phyloP scores from a whole-genome alignment of 2,797 vertebrate species.

The Amphiprion clarkii region DNA sequence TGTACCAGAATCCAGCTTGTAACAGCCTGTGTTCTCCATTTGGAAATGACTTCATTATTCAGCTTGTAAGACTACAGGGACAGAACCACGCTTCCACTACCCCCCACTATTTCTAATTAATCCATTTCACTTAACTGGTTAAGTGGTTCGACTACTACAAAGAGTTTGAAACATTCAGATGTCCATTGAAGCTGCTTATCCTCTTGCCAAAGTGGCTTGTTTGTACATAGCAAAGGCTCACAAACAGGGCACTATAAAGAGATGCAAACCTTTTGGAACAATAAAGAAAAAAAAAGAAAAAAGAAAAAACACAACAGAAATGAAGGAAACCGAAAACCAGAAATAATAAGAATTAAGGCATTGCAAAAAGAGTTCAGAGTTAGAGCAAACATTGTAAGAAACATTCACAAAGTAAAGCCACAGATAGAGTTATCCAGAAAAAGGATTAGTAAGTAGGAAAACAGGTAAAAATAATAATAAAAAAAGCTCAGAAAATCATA shows the following conservation, averaged over 20 bases:
- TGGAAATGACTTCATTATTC: not conserved
- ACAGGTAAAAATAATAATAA: slow-evolving; percentile 59
- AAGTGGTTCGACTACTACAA: slow-evolving; percentile 31
- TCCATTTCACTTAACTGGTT: slow-evolving; percentile 10
- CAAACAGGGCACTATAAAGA: slow-evolving; percentile 85
- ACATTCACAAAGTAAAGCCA: slow-evolving; percentile 89
- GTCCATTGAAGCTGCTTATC: slow-evolving; percentile 80
- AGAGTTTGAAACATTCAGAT: slow-evolving; percentile 81
- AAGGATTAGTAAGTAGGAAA: slow-evolving; percentile 85
- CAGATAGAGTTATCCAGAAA: slow-evolving; percentile 87
- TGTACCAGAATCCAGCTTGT: slow-evolving; percentile 2
- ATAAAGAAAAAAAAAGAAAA: slow-evolving; percentile 33
- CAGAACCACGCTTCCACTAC: slow-evolving; percentile 2
- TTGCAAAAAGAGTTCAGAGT: slow-evolving; percentile 83
- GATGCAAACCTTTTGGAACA: slow-evolving; percentile 84
- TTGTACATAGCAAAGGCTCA: slow-evolving; percentile 84
- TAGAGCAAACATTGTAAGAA: slow-evolving; percentile 84
- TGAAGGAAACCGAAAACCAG: slow-evolving; percentile 47
- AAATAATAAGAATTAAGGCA: slow-evolving; percentile 74
- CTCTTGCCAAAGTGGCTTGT: slow-evolving; percentile 82
- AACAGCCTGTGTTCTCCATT: not conserved
- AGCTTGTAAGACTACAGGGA: not conserved
- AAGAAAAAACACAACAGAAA: slow-evolving; percentile 55
- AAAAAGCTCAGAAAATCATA: slow-evolving; percentile 79
- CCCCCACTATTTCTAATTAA: slow-evolving; percentile 14